Evolutionary conservation across 1,140 invertebrate species (phyloP).

Genomic region (Drosophila bipectinata): DNA sequence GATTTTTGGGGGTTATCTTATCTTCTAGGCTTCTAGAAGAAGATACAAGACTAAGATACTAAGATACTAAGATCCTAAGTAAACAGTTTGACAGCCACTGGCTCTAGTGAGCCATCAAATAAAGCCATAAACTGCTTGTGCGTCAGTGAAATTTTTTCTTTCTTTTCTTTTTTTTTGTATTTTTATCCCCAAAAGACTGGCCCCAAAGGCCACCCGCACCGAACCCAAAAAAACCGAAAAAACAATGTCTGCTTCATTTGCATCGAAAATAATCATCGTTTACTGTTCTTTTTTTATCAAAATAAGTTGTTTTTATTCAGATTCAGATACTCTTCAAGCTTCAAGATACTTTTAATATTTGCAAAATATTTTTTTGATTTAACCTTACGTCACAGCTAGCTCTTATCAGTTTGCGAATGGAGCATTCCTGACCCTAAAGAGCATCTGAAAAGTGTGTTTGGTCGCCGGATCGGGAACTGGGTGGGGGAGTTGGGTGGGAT

Average conservation of each 20-base stretch:
- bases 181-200: neutral
- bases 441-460: conserved; percentile 33
- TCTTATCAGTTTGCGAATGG: conserved; percentile 21
- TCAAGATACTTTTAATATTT: neutral
- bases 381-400: conserved; percentile 13
- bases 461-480: neutral
- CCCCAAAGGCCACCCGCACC: conserved; percentile 54
- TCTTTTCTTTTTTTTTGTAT: conserved; percentile 17
- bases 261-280: conserved; percentile 37
- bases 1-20: too few relatives aligned
- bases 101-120: neutral
- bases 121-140: conserved; percentile 52
- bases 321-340: too few relatives aligned
- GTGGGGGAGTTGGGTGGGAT: neutral
- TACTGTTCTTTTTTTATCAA: conserved; percentile 31
- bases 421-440: conserved; percentile 14
- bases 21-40: too few relatives aligned
- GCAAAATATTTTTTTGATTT: conserved; percentile 10
- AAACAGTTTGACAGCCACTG: conserved; percentile 52
- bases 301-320: too few relatives aligned
- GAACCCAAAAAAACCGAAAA: conserved; percentile 10
- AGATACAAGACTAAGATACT: too few relatives aligned
- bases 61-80: neutral
- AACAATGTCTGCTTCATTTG: conserved; percentile 36
- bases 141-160: conserved; percentile 69